A percentile compares a stretch with the other conserved stretches of the same genome.
Conservation (phyloP, 2,113 vertebrate species). For the Bombycilla garrulus region DNA sequence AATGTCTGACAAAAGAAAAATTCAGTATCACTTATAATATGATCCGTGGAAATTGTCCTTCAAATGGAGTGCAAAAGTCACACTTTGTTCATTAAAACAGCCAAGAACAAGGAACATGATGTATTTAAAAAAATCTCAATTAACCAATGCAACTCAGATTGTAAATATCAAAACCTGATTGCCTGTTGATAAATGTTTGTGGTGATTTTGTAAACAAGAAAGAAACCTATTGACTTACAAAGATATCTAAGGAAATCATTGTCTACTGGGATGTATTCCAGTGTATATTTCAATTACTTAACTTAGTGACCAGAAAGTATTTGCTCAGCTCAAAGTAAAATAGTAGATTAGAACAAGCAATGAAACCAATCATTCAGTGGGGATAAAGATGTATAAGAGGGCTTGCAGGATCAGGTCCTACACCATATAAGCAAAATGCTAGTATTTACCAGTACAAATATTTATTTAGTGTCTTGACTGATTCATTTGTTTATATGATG, state of each 20-base stretch:
- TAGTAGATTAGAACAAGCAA: conserved; percentile 12
- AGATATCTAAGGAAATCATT: not conserved
- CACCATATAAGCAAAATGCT: conserved; percentile 32
- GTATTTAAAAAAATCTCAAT: not conserved
- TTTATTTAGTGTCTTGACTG: conserved; percentile 71
- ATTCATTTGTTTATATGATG: conserved; percentile 68
- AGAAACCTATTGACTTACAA: not conserved
- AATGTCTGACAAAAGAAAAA: not conserved
- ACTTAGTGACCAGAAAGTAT: not conserved
- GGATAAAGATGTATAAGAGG: conserved; percentile 49
- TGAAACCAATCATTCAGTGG: conserved; percentile 20
- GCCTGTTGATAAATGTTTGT: not conserved
- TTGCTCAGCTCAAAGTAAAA: conserved; percentile 36
- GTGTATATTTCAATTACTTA: not conserved
- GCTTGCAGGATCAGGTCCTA: conserved; percentile 71
- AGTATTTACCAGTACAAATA: conserved; percentile 58
- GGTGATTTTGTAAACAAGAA: not conserved
- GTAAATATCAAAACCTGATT: not conserved
- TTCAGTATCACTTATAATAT: not conserved
- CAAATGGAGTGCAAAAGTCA: not conserved
- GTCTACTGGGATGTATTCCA: not conserved
- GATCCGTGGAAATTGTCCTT: not conserved
- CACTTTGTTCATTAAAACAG: not conserved
- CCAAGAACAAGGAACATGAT: not conserved
- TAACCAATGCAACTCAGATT: not conserved